Percentiles rank a stretch among this genome's conserved stretches.
Conservation (phyloP, 2,797 vertebrate species). For the Trematomus bernacchii region DNA sequence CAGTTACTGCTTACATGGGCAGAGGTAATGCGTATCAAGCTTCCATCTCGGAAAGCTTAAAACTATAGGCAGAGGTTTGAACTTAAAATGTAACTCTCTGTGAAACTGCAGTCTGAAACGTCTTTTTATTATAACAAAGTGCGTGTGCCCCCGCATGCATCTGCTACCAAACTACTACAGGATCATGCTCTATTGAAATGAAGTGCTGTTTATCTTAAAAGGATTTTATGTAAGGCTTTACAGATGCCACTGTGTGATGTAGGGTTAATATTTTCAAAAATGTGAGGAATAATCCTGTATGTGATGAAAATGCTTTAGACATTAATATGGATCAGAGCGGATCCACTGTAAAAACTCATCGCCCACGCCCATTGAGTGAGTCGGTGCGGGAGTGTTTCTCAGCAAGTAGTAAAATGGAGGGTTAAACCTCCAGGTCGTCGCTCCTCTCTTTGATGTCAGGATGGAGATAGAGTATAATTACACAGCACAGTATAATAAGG, state of each 20-base stretch:
- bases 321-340: slow-evolving; percentile 71
- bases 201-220: slow-evolving; percentile 1
- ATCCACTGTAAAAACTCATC: slow-evolving; percentile 54
- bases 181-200: slow-evolving; percentile 1
- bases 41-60: slow-evolving; percentile 29
- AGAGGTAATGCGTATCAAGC: slow-evolving; percentile 27
- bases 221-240: slow-evolving; percentile 25
- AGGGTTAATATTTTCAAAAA: slow-evolving; percentile 49
- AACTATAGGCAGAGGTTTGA: background rate
- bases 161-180: background rate
- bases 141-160: background rate
- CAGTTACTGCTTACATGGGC: slow-evolving; percentile 30
- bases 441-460: slow-evolving; percentile 68
- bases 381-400: slow-evolving; percentile 55
- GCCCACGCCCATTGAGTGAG: slow-evolving; percentile 49
- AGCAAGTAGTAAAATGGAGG: slow-evolving; percentile 51
- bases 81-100: slow-evolving; percentile 24
- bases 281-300: slow-evolving; percentile 47
- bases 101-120: background rate
- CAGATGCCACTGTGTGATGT: background rate
- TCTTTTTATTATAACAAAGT: slow-evolving; percentile 8
- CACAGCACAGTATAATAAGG: slow-evolving; percentile 40
- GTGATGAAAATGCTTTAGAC: slow-evolving; percentile 66
- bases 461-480: slow-evolving; percentile 60
- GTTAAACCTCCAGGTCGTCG: slow-evolving; percentile 68